phyloP scores from a whole-genome alignment of 2,888 invertebrate species.

The Sisyra terminalis region DNA sequence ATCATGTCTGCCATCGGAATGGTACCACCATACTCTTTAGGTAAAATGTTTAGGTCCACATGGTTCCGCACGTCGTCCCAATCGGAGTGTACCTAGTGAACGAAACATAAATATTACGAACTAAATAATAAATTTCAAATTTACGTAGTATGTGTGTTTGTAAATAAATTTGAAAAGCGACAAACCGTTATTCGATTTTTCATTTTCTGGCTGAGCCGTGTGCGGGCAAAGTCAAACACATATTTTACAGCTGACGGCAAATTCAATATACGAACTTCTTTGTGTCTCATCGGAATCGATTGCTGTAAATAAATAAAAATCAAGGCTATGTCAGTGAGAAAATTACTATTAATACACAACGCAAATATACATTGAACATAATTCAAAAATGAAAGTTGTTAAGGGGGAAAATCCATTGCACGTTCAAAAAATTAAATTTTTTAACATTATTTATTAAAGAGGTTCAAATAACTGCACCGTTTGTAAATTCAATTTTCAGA shows the following conservation, averaged over 20 bases:
- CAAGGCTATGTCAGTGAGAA: no score
- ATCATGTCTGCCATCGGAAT: slow-evolving; percentile 58
- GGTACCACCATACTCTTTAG: slow-evolving; percentile 53
- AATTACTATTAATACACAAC: slow-evolving; percentile 6
- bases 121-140: neutral
- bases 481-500: no score
- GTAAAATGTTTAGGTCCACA: slow-evolving; percentile 45
- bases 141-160: neutral
- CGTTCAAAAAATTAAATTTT: no score
- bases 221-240: slow-evolving; percentile 54
- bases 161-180: slow-evolving; percentile 7
- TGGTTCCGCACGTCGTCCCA: slow-evolving; percentile 38
- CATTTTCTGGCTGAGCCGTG: slow-evolving; percentile 54
- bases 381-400: neutral
- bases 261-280: slow-evolving; percentile 55
- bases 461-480: no score
- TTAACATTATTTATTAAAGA: no score
- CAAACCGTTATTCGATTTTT: slow-evolving; percentile 44
- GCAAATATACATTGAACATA: slow-evolving; percentile 11
- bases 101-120: slow-evolving; percentile 6
- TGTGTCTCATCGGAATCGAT: slow-evolving; percentile 65
- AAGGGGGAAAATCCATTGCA: no score
- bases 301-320: slow-evolving; percentile 32
- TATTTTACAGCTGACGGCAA: slow-evolving; percentile 56
- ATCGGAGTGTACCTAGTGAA: slow-evolving; percentile 37